Base-by-base conservation (phyloP, 2,113 vertebrate species). In the Bombycilla garrulus region DNA sequence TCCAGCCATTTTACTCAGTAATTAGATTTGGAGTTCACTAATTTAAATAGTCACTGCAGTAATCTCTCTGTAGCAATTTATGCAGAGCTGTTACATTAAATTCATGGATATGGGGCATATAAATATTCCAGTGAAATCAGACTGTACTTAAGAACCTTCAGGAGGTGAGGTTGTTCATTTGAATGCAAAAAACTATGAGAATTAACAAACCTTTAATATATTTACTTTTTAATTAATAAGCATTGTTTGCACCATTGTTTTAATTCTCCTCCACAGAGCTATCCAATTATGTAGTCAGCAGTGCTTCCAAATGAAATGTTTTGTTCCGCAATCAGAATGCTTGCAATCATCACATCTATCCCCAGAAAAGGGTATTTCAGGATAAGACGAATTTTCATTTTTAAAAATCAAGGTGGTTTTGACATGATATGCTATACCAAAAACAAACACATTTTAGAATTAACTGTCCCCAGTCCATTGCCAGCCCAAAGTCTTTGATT, bases 1-100 rank as follows among this genome's bases (percentile, higher is more conserved):
- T 95, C 86, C 69, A 38, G 71, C 31, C 67, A 57, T 69, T 77
- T 48, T 88, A 54, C 57, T 73, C 50, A 48, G 54, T 86, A 88
- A 95, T 90, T 92, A 92, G 71, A 83, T 86, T 76, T 92, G n/a
- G 74, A 92, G 26, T 86, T 70, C 2, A 2, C 62, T 69, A 73
- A 83, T 93, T 93, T 91, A 77, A 90, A 66, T 44, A 93, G 54
- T 90, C 54, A 86, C 60, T 82, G 57, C 48, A 76, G 48, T 82
- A 72, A 76, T 79, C 61, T 62, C 66, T 90, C 61, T 61, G 45
- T 74, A 83, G 50, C 80, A 80, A 86, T 91, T 86, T 77, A 67
- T 78, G 54, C 67, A 86, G 15, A 17, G 54, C 23, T 88, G 22
- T 81, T 77, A 61, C 20, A 73, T 35, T 91, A 88, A 95, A 77